A percentile compares a stretch with the other conserved stretches of the same genome.
Evolutionary conservation across 2,797 vertebrate genomes (phyloP).

Genomic region (Eleutherodactylus coqui): DNA sequence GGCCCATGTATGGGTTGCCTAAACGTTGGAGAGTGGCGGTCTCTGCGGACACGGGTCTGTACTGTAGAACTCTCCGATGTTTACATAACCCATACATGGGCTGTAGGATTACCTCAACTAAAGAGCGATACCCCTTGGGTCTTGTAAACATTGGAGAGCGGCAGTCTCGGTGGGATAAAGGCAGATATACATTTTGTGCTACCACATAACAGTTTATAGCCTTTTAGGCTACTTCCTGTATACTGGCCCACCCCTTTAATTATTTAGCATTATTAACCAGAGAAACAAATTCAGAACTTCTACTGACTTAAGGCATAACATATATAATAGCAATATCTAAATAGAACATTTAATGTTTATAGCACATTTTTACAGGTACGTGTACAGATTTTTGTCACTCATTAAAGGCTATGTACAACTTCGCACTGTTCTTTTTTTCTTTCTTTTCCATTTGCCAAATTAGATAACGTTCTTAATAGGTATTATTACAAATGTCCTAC

Average conservation of each 20-base stretch:
- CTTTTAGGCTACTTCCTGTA: background rate
- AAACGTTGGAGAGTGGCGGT: no score
- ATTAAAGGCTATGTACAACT: background rate
- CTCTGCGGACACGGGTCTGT: no score
- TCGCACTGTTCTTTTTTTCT: background rate
- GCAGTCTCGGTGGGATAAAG: background rate
- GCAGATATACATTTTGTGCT: background rate
- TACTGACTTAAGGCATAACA: background rate
- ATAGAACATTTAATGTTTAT: slow-evolving; percentile 16
- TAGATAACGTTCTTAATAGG: background rate
- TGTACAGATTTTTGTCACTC: background rate
- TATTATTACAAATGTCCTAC: background rate
- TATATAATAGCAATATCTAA: background rate
- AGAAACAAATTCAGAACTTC: background rate
- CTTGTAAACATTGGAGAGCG: no score
- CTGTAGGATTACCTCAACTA: no score
- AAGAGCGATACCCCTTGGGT: no score
- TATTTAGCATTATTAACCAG: background rate
- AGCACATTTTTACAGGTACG: slow-evolving; percentile 1
- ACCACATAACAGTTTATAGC: no score
- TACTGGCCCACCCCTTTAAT: background rate
- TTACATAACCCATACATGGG: no score
- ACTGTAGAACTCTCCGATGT: no score
- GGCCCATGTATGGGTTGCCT: no score
- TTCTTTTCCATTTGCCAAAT: background rate